A percentile compares a stretch with the other conserved stretches of the same genome.
These are phyloP conservation scores for Schrankia costaestrigalis DNA, from an alignment of 2,888 invertebrate species.

Conservation along the genomic window DNA sequence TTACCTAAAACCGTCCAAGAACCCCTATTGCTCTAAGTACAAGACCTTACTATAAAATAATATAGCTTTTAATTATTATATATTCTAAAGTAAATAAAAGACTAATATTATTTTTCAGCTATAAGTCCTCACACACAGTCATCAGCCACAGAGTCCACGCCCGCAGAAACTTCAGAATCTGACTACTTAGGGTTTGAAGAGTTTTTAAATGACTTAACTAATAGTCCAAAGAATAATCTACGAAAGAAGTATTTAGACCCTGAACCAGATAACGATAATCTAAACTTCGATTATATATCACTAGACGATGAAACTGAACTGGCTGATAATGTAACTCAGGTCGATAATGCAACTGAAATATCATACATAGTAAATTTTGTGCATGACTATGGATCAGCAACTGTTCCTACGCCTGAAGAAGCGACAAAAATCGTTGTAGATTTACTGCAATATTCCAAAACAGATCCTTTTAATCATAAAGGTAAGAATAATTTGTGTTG, in stretches of 20 bases:
- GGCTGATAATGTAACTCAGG: background rate
- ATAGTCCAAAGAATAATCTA: constrained; percentile 29
- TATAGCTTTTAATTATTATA: too few relatives aligned
- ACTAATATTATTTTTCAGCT: background rate
- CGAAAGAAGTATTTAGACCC: constrained; percentile 26
- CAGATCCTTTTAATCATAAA: constrained; percentile 8
- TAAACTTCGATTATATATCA: constrained; percentile 8
- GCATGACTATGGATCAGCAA: constrained; percentile 5
- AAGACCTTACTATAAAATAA: too few relatives aligned
- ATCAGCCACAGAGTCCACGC: background rate
- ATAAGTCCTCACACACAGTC: background rate
- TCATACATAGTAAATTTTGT: constrained; percentile 9
- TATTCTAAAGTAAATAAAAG: too few relatives aligned
- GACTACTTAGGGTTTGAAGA: constrained; percentile 49
- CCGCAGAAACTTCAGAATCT: constrained; percentile 14
- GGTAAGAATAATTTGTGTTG: constrained; percentile 15
- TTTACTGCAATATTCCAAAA: constrained; percentile 28
- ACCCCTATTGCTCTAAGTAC: too few relatives aligned
- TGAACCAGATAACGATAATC: constrained; percentile 3
- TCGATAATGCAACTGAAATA: constrained; percentile 5
- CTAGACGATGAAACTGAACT: constrained; percentile 19
- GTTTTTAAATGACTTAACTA: constrained; percentile 40
- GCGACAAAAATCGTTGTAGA: constrained; percentile 32
- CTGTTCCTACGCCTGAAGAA: constrained; percentile 7
- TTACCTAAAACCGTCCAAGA: constrained; percentile 4